phyloP scores from a whole-genome alignment of 2,113 vertebrate species.

The Dolichallabes microphthalmus region DNA sequence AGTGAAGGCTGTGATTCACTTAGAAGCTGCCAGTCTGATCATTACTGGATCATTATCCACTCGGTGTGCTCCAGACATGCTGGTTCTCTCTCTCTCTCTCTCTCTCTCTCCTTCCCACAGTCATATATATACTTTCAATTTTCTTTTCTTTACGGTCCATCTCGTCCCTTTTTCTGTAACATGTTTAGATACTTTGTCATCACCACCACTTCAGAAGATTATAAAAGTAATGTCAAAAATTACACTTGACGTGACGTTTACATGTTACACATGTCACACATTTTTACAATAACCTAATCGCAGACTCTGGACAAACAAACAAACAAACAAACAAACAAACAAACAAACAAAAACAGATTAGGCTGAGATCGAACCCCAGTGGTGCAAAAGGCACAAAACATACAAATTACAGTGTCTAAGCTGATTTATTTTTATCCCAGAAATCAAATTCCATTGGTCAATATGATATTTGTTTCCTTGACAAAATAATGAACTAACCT shows the following conservation, averaged over 20 bases:
- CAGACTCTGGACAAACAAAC: not conserved
- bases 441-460: not conserved
- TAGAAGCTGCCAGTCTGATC: constrained; percentile 13
- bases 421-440: too few species aligned
- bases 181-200: not conserved
- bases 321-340: not conserved
- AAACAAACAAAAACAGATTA: not conserved
- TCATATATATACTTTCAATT: not conserved
- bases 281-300: not conserved
- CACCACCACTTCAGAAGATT: not conserved
- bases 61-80: not conserved
- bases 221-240: not conserved
- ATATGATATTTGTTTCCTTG: too few species aligned
- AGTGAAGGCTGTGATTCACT: constrained; percentile 5
- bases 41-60: constrained; percentile 19
- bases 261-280: too few species aligned
- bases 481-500: too few species aligned
- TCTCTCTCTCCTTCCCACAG: not conserved
- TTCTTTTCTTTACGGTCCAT: not conserved
- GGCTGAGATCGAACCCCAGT: not conserved
- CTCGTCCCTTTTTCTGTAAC: not conserved
- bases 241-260: not conserved
- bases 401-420: not conserved
- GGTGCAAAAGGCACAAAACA: not conserved
- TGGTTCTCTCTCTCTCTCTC: not conserved